Percentiles rank a stretch among this genome's conserved stretches.
These are phyloP conservation scores for Pyrocephalus nanus DNA, from an alignment of 2,797 vertebrate genomes.

Conservation along the genomic window DNA sequence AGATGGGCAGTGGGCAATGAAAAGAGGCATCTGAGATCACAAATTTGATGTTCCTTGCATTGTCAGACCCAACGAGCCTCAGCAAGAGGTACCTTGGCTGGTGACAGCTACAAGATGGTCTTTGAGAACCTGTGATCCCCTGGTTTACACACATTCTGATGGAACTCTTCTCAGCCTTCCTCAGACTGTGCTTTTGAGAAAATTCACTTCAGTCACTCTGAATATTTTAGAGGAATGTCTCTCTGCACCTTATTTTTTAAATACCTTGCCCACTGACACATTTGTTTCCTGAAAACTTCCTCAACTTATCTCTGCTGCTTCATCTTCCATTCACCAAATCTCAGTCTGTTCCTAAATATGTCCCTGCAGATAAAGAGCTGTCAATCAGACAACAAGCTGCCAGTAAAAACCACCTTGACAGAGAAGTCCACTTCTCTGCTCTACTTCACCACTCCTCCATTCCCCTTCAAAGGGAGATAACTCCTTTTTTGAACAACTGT, in stretches of 20 bases:
- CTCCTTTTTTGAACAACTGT: neutral
- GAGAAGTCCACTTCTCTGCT: neutral
- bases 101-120: neutral
- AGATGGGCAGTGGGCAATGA: rapidly evolving
- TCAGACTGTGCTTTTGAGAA: neutral
- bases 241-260: neutral
- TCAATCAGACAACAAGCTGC: neutral
- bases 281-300: neutral
- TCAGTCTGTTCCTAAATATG: neutral
- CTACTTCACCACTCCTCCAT: neutral
- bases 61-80: neutral
- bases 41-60: neutral
- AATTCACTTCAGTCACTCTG: neutral
- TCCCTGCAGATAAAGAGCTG: neutral
- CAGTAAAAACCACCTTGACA: neutral
- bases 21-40: neutral
- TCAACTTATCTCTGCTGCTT: neutral
- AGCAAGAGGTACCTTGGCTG: neutral
- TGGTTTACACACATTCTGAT: neutral
- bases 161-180: neutral
- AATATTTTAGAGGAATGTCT: neutral
- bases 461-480: neutral
- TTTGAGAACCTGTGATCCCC: neutral
- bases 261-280: neutral
- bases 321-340: neutral